Percentiles rank a stretch among this genome's conserved stretches.
Conservation (phyloP, 2,113 vertebrate species). For the Oriolus oriolus region DNA sequence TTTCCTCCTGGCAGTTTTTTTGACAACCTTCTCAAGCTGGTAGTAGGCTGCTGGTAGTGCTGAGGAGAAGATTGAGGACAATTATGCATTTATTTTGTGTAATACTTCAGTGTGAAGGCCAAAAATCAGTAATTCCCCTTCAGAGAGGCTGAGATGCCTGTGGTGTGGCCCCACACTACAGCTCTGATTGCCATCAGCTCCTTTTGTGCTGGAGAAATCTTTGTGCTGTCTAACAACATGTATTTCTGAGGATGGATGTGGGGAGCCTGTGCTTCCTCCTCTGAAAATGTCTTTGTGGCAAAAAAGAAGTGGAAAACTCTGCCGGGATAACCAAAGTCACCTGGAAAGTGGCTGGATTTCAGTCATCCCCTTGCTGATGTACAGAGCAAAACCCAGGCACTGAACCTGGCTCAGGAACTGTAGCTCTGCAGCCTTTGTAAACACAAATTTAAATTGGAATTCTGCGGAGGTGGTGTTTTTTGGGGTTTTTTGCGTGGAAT, state of each 20-base stretch:
- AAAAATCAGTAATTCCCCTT: not conserved
- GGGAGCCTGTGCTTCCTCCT: not conserved
- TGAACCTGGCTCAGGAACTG: not conserved
- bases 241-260: not conserved
- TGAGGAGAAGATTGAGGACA: not conserved
- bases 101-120: not conserved
- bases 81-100: not conserved
- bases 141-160: not conserved
- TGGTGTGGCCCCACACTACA: not conserved
- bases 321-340: not conserved
- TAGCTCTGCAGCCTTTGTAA: not conserved
- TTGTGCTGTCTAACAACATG: not conserved
- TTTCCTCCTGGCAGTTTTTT: not conserved
- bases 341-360: not conserved
- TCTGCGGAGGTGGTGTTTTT: not conserved
- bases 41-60: not conserved
- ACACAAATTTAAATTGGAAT: not conserved
- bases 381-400: not conserved
- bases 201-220: not conserved
- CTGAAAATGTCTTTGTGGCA: not conserved
- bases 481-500: not conserved
- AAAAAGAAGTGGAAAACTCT: not conserved
- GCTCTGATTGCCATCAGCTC: not conserved
- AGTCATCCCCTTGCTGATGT: not conserved
- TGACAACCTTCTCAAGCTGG: not conserved